These are phyloP conservation scores for Clostera curtula DNA, from an alignment of 2,888 invertebrate genomes.

Conservation along the genomic window DNA sequence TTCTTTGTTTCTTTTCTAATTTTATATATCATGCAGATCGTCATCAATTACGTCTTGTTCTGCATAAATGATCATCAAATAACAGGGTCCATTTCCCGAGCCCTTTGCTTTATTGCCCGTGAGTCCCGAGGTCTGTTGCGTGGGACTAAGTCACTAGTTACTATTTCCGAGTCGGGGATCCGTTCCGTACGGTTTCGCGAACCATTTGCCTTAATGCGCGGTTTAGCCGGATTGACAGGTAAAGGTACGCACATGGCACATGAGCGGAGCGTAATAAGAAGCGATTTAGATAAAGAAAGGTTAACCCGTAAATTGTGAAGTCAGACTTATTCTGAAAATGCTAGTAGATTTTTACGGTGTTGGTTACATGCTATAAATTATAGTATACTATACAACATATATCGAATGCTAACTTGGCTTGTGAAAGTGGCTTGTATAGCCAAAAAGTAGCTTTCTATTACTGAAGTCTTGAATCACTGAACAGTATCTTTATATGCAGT, in stretches of 20 bases:
- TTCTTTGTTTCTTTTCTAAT: too few species aligned
- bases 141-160: constrained; percentile 31
- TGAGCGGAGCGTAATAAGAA: constrained; percentile 7
- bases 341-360: neutral
- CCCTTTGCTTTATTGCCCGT: constrained; percentile 68
- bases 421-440: too few species aligned
- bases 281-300: too few species aligned
- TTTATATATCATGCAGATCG: too few species aligned
- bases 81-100: constrained; percentile 55
- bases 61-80: constrained; percentile 35
- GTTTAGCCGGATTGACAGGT: constrained; percentile 68
- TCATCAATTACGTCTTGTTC: too few species aligned
- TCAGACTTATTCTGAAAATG: neutral
- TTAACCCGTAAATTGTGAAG: too few species aligned
- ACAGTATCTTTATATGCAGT: too few species aligned
- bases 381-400: too few species aligned
- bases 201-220: constrained; percentile 71
- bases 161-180: constrained; percentile 35
- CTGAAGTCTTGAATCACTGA: too few species aligned
- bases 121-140: constrained; percentile 28
- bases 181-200: constrained; percentile 50
- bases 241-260: constrained; percentile 11
- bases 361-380: too few species aligned
- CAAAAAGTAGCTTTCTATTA: too few species aligned
- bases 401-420: too few species aligned